Percentiles rank a stretch among this genome's conserved stretches.
phyloP scores from a whole-genome alignment of 2,888 invertebrate species.

The Oxystoma pomonae region DNA sequence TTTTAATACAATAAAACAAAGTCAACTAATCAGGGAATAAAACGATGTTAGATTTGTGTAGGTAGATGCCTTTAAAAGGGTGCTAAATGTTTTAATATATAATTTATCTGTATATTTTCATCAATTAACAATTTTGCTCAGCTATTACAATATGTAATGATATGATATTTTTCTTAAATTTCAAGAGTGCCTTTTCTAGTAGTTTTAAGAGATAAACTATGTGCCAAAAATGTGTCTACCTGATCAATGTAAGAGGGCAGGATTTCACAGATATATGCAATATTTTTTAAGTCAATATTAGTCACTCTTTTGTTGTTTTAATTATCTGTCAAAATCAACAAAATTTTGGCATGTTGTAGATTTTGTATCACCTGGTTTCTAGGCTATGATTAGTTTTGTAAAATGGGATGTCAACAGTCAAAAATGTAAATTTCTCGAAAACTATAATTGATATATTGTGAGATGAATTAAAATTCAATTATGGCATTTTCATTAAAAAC shows the following conservation, averaged over 20 bases:
- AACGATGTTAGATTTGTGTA: not conserved
- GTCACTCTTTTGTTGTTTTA: too few species aligned
- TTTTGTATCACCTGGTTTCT: too few species aligned
- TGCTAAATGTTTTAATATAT: not conserved
- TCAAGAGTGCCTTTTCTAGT: constrained; percentile 35
- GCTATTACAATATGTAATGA: constrained; percentile 17
- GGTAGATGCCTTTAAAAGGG: constrained; percentile 6
- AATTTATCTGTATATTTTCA: constrained; percentile 6
- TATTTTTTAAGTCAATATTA: constrained; percentile 20
- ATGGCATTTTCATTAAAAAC: too few species aligned
- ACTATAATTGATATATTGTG: too few species aligned
- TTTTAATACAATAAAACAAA: too few species aligned
- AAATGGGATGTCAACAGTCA: too few species aligned
- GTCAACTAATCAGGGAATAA: too few species aligned
- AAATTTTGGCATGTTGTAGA: too few species aligned
- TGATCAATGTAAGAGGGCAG: constrained; percentile 29
- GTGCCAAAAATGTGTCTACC: constrained; percentile 34
- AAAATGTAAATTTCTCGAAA: too few species aligned
- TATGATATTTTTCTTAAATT: constrained; percentile 28
- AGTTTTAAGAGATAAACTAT: constrained; percentile 28
- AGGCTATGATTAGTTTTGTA: too few species aligned
- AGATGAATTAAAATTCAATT: too few species aligned
- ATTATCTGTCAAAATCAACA: too few species aligned
- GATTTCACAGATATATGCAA: constrained; percentile 25
- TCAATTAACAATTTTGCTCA: constrained; percentile 28